Conservation (phyloP, 1,140 invertebrate species). For the Rhyzopertha dominica region DNA sequence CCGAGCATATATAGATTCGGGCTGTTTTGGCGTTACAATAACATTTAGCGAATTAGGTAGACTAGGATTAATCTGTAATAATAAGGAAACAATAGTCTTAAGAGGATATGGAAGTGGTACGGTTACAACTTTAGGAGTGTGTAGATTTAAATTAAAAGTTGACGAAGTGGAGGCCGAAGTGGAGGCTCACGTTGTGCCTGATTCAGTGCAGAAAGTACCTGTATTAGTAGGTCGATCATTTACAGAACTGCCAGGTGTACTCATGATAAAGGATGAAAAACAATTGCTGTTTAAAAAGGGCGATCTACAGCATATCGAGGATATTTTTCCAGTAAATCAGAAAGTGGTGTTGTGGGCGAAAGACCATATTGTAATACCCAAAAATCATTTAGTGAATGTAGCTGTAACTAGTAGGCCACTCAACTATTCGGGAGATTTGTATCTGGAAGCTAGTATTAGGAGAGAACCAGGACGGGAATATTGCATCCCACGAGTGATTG, state of each 20-base stretch:
- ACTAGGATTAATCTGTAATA: too few species aligned
- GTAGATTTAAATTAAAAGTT: too few species aligned
- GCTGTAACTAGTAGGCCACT: background rate
- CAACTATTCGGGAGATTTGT: conserved; percentile 8
- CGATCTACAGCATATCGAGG: too few species aligned
- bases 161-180: conserved; percentile 4
- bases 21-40: too few species aligned
- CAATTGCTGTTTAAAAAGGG: too few species aligned
- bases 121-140: too few species aligned
- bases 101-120: too few species aligned
- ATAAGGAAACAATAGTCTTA: too few species aligned
- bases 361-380: background rate
- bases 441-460: conserved; percentile 33
- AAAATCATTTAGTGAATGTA: conserved; percentile 11
- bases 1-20: too few species aligned
- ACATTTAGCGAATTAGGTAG: too few species aligned
- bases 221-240: conserved; percentile 9
- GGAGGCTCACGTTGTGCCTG: conserved; percentile 1
- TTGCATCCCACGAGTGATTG: conserved; percentile 31
- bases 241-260: conserved; percentile 10
- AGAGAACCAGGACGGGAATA: conserved; percentile 37
- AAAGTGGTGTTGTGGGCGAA: background rate
- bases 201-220: conserved; percentile 10
- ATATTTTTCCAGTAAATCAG: conserved; percentile 21
- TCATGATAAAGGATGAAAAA: conserved; percentile 9